Percentiles rank a stretch among this genome's conserved stretches.
These are phyloP conservation scores for Ennomos quercinarius DNA, from an alignment of 2,888 invertebrate species.

Conservation along the genomic window DNA sequence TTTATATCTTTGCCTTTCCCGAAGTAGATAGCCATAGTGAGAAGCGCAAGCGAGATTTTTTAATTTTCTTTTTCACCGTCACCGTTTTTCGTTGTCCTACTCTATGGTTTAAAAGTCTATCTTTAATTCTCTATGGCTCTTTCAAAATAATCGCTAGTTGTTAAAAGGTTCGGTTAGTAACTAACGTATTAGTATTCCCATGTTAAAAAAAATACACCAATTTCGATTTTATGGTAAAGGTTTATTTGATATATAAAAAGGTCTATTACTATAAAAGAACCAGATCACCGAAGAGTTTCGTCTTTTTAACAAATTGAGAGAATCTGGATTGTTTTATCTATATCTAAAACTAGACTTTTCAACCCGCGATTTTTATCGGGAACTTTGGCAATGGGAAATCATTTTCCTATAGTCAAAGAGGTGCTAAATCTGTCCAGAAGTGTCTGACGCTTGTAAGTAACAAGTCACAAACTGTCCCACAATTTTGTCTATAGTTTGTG, in stretches of 20 bases:
- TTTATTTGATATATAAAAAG: constrained; percentile 82
- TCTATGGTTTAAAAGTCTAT: constrained; percentile 30
- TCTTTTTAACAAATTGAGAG: constrained; percentile 49
- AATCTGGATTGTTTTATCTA: constrained; percentile 34
- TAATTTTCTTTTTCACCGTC: constrained; percentile 56
- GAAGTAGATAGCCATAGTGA: constrained; percentile 69
- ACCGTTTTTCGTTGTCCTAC: constrained; percentile 56
- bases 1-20: constrained; percentile 53
- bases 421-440: constrained; percentile 7
- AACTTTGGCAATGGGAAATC: not conserved
- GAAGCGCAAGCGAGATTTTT: constrained; percentile 66
- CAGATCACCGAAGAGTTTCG: constrained; percentile 77
- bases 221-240: constrained; percentile 83
- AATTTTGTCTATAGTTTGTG: constrained; percentile 7
- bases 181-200: constrained; percentile 81
- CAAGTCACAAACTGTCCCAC: constrained; percentile 1
- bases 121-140: constrained; percentile 48
- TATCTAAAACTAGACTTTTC: constrained; percentile 18
- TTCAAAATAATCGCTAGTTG: constrained; percentile 26
- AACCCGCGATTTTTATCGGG: not conserved
- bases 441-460: not conserved
- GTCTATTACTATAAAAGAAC: constrained; percentile 73
- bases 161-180: constrained; percentile 67
- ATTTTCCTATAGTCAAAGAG: not conserved
- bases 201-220: constrained; percentile 85